phyloP scores from a whole-genome alignment of 2,797 vertebrate species.

The Danio aesculapii region DNA sequence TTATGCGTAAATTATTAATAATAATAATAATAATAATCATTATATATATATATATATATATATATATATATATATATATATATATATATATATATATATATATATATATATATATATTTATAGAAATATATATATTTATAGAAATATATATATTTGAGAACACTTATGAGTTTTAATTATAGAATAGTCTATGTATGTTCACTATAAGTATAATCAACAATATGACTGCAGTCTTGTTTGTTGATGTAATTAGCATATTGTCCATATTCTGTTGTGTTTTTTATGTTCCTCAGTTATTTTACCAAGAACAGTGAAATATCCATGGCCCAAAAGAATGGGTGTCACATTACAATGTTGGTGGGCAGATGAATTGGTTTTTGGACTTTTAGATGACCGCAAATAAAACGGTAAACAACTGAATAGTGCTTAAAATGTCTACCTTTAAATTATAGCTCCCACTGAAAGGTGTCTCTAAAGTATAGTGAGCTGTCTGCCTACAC shows the following conservation, averaged over 20 bases:
- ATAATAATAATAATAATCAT: no score
- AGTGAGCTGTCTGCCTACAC: constrained; percentile 12
- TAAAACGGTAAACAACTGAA: constrained; percentile 13
- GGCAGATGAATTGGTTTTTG: constrained; percentile 3
- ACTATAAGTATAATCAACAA: no score
- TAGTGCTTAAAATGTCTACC: background rate
- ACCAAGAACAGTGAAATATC: background rate
- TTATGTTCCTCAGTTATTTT: background rate
- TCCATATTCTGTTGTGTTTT: background rate
- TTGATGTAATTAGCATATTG: background rate
- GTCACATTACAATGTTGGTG: constrained; percentile 20
- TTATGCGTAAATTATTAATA: no score
- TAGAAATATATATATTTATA: no score
- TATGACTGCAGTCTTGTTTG: background rate
- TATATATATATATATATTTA: no score
- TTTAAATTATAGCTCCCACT: constrained; percentile 26
- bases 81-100: no score
- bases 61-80: no score
- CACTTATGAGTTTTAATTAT: no score
- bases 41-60: no score
- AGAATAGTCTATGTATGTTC: no score
- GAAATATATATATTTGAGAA: no score
- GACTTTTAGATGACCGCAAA: background rate
- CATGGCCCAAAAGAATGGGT: background rate
- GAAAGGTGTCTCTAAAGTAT: background rate